Evolutionary conservation across 2,888 invertebrate species (phyloP), one percentile per base, ranked within the genome.

Genomic region (Coelopa pilipes): DNA sequence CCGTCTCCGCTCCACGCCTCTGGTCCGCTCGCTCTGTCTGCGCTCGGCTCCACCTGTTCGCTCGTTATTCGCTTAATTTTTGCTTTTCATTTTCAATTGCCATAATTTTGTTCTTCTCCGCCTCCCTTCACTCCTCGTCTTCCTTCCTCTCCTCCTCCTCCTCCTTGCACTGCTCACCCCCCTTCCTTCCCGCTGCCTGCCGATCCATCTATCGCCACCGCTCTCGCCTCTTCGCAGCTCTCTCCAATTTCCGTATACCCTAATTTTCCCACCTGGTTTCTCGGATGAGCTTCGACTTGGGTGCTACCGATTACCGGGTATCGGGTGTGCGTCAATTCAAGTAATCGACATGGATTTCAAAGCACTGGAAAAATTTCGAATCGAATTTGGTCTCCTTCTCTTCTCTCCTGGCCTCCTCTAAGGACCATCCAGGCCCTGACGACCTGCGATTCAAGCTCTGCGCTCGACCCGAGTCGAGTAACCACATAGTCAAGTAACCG

Each of bases 31-130:
- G 4, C n/a, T 5, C 24, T 24, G 24, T 4, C 60, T 24, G 10
- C 53, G 57, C 49, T 57, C 46, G 62, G 67, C 67, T 59, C 60
- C 60, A 21, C 66, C 15, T 34, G 34, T 34, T 34, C 34, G 34
- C 77, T 82, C 80, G 80, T 84, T 82, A 80, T 82, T 78, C 78
- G 80, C 79, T 82, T 81, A 83, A 84, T 82, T 85, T 84, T 82
- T 80, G 80, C 80, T 81, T 85, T 83, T 82, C 80, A 80, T 83
- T 85, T 83, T 85, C 82, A 85, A 84, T 84, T 83, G 82, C 83
- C 82, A 80, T 81, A 83, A 82, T 81, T 82, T 81, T 81, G 79
- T 81, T 84, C 69, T n/a, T n/a, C 60, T 19, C 45, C 63, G 70
- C 19, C 69, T 74, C 34, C n/a, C 12, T 73, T 47, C 57, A 70